phyloP scores from a whole-genome alignment of 2,113 vertebrate genomes.

The Melanotaenia duboulayi region DNA sequence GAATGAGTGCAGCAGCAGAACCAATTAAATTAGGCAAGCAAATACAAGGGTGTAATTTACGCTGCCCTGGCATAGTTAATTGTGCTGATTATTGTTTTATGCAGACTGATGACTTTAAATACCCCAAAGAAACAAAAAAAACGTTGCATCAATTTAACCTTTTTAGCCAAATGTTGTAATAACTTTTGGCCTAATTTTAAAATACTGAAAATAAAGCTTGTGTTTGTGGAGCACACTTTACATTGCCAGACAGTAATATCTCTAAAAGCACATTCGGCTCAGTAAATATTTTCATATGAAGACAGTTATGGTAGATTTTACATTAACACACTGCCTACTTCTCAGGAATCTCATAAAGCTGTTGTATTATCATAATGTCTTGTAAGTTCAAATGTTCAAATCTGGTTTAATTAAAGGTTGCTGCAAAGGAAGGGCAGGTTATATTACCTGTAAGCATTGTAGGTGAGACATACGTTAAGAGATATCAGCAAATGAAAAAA shows the following conservation, averaged over 20 bases:
- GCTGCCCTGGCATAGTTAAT: background rate
- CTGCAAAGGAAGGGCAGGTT: slow-evolving; percentile 32
- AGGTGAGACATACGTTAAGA: slow-evolving; percentile 55
- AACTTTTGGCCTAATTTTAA: background rate
- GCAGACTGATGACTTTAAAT: no score
- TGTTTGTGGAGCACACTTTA: background rate
- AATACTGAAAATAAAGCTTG: background rate
- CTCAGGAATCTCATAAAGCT: background rate
- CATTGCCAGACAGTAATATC: background rate
- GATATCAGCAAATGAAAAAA: slow-evolving; percentile 38
- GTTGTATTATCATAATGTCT: background rate
- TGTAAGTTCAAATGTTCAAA: background rate
- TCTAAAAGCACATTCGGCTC: background rate
- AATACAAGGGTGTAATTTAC: background rate
- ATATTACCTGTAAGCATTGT: slow-evolving; percentile 26
- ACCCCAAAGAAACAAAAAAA: background rate
- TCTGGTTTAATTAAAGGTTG: background rate
- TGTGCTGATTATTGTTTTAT: no score
- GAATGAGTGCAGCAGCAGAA: background rate
- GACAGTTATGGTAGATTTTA: background rate
- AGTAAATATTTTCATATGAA: slow-evolving; percentile 10
- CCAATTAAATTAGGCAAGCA: background rate
- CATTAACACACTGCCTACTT: no score
- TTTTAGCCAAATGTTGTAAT: background rate
- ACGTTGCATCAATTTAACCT: background rate